Percentiles rank a stretch among this genome's conserved stretches.
Conservation (phyloP, 2,797 vertebrate species). For the Syncerus caffer region DNA sequence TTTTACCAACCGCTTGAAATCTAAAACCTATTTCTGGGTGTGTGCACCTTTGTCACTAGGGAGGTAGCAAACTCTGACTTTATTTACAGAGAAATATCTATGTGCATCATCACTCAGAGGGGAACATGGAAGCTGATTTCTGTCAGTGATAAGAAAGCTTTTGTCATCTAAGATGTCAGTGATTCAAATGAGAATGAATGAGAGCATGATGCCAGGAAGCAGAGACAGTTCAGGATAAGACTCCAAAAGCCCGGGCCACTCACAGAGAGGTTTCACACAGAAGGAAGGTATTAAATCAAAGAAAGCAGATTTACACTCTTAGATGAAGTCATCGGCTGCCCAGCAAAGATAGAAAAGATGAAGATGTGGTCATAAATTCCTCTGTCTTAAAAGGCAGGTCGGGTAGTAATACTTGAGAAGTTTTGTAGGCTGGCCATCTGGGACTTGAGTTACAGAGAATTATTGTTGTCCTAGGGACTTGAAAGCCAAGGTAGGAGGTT, state of each 20-base stretch:
- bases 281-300: neutral
- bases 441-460: neutral
- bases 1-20: neutral
- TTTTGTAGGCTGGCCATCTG: neutral
- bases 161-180: neutral
- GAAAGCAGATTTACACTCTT: neutral
- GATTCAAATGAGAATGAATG: neutral
- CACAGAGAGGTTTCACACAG: neutral
- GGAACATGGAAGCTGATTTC: neutral
- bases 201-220: neutral
- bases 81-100: neutral
- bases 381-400: neutral
- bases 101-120: neutral
- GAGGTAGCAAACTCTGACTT: neutral
- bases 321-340: neutral
- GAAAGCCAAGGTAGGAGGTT: neutral
- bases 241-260: neutral
- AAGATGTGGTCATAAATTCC: neutral
- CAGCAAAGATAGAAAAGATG: neutral
- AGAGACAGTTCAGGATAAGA: neutral
- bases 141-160: neutral
- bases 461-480: neutral
- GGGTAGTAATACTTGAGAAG: neutral
- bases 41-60: neutral
- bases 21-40: neutral